phyloP scores from a whole-genome alignment of 2,113 vertebrate species.

The Sula dactylatra region DNA sequence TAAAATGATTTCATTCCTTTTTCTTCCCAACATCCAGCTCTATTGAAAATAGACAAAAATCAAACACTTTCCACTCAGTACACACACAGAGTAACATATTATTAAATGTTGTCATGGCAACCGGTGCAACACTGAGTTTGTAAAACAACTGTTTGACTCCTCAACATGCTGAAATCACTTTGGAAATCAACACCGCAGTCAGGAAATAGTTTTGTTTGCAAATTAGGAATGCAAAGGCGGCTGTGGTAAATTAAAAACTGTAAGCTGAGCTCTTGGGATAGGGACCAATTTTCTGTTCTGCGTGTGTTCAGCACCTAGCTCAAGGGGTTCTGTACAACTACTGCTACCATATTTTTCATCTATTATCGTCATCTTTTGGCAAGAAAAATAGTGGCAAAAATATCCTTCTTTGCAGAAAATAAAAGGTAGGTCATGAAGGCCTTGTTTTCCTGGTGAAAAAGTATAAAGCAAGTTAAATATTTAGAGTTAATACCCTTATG shows the following conservation, averaged over 20 bases:
- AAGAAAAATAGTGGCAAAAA: background rate
- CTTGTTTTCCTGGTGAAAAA: background rate
- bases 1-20: conserved; percentile 8
- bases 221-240: conserved; percentile 65
- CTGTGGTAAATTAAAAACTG: conserved; percentile 58
- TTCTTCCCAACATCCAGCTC: background rate
- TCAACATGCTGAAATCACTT: conserved; percentile 53
- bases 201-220: conserved; percentile 60
- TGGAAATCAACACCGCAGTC: conserved; percentile 44
- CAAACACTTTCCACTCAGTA: background rate
- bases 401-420: background rate
- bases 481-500: background rate
- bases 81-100: conserved; percentile 53
- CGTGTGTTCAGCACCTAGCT: background rate
- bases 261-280: conserved; percentile 58
- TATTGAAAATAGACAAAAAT: conserved; percentile 42
- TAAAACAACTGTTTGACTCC: conserved; percentile 39
- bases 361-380: background rate
- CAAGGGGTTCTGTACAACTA: background rate
- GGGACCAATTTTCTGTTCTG: conserved; percentile 9
- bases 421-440: background rate
- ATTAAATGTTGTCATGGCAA: conserved; percentile 72
- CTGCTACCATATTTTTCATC: background rate
- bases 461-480: background rate
- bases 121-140: conserved; percentile 48